Conservation (phyloP, 2,888 invertebrate genomes). For the Brenthis ino region DNA sequence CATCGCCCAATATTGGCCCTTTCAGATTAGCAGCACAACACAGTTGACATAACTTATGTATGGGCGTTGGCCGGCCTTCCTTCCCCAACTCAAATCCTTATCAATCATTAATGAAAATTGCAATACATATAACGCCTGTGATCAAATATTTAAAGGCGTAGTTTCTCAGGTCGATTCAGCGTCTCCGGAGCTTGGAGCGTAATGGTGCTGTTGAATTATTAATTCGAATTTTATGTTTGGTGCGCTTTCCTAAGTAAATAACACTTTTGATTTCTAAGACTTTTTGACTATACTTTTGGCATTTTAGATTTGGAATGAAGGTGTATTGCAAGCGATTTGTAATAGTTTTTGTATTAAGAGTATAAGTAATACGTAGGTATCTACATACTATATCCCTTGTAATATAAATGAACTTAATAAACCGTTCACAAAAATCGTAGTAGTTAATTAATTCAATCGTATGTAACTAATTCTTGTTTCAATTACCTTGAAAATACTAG, state of each 20-base stretch:
- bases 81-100: constrained; percentile 63
- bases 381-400: no score
- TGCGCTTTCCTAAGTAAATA: constrained; percentile 63
- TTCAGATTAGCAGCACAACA: constrained; percentile 65
- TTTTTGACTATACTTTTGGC: constrained; percentile 17
- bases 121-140: constrained; percentile 78
- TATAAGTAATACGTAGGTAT: no score
- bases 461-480: neutral
- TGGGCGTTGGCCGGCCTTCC: constrained; percentile 54
- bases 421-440: no score
- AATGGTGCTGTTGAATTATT: constrained; percentile 76
- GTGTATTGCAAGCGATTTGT: no score
- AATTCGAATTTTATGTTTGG: constrained; percentile 75
- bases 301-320: neutral
- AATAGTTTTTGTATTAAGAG: no score
- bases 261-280: constrained; percentile 63
- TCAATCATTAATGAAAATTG: constrained; percentile 80
- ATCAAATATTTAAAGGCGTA: constrained; percentile 75
- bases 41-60: constrained; percentile 64
- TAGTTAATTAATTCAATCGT: no score
- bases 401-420: no score
- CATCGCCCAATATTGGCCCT: constrained; percentile 57
- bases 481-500: neutral
- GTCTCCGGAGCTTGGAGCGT: constrained; percentile 51
- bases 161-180: constrained; percentile 52